Evolutionary conservation across 2,113 vertebrate species (phyloP).

Genomic region (Daboia siamensis): DNA sequence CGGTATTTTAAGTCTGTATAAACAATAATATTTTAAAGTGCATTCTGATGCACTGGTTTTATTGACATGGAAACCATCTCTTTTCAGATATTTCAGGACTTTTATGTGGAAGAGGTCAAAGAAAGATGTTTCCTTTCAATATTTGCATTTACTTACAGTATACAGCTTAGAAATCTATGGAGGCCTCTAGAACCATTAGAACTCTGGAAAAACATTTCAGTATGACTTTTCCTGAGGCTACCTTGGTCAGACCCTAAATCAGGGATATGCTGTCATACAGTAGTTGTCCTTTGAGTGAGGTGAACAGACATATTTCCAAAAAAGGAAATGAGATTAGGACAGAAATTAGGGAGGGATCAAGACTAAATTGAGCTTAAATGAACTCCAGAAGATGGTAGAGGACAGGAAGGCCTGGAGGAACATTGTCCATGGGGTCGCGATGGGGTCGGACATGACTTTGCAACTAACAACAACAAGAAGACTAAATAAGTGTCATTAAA

Average conservation of each 20-base stretch:
- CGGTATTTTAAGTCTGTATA: not conserved
- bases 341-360: not conserved
- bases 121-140: not conserved
- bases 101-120: not conserved
- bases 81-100: not conserved
- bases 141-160: not conserved
- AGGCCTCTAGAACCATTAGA: not conserved
- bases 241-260: not conserved
- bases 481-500: not conserved
- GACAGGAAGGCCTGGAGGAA: too few species aligned
- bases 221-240: not conserved
- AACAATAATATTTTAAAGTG: not conserved
- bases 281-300: not conserved
- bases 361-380: not conserved
- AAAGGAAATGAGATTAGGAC: not conserved
- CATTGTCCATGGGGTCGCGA: too few species aligned
- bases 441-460: too few species aligned
- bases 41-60: not conserved
- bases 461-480: not conserved
- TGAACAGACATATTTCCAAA: not conserved
- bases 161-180: not conserved
- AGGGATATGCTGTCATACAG: not conserved
- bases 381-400: too few species aligned
- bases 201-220: not conserved
- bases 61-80: not conserved